Evolutionary conservation across 2,888 invertebrate genomes (phyloP).

Genomic region (Melipona bicolor): DNA sequence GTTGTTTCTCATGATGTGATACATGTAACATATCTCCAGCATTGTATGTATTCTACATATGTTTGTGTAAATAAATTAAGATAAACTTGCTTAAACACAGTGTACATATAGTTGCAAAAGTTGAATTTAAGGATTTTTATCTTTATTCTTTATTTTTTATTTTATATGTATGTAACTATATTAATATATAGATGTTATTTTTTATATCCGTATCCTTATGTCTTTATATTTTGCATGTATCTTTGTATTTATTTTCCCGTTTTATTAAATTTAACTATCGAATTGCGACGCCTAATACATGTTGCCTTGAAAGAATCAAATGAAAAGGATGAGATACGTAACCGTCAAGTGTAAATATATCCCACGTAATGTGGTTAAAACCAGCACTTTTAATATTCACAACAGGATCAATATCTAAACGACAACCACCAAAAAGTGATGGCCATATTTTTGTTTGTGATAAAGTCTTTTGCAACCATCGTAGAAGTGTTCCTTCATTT

Average conservation of each 20-base stretch:
- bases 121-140: too few relatives aligned
- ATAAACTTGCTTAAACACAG: neutral
- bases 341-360: conserved; percentile 72
- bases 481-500: conserved; percentile 65
- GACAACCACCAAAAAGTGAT: conserved; percentile 78
- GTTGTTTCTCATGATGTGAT: too few relatives aligned
- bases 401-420: conserved; percentile 73
- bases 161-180: too few relatives aligned
- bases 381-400: conserved; percentile 70
- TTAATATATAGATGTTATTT: too few relatives aligned
- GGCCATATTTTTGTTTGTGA: conserved; percentile 79
- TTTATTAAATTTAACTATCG: conserved; percentile 61
- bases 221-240: neutral
- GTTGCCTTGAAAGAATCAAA: conserved; percentile 75
- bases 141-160: too few relatives aligned
- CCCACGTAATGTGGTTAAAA: conserved; percentile 74
- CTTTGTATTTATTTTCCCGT: neutral
- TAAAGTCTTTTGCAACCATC: conserved; percentile 74
- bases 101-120: neutral
- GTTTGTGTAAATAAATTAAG: neutral
- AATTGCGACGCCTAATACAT: conserved; percentile 77
- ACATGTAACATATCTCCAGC: too few relatives aligned
- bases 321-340: conserved; percentile 76
- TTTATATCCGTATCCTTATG: neutral
- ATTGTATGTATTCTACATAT: too few relatives aligned